These are phyloP conservation scores for Diarsia dahlii DNA, from an alignment of 2,888 invertebrate genomes.

Conservation along the genomic window DNA sequence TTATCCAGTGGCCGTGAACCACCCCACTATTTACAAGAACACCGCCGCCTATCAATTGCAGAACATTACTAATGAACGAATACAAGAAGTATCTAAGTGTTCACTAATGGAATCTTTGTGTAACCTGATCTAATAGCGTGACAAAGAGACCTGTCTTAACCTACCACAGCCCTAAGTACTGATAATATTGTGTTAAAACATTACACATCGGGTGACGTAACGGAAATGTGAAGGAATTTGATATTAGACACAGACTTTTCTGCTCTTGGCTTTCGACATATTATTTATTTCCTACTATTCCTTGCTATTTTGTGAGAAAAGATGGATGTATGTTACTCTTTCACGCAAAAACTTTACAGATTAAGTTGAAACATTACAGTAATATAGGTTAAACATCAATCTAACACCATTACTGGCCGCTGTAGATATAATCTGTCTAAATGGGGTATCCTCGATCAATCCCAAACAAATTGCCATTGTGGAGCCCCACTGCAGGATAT, in stretches of 20 bases:
- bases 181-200: slow-evolving; percentile 9
- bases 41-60: slow-evolving; percentile 11
- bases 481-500: too few species aligned
- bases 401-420: too few species aligned
- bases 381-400: too few species aligned
- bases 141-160: slow-evolving; percentile 36
- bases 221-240: background rate
- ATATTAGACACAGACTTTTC: background rate
- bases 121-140: slow-evolving; percentile 31
- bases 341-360: too few species aligned
- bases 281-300: background rate
- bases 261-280: background rate
- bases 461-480: too few species aligned
- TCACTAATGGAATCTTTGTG: slow-evolving; percentile 60
- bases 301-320: background rate
- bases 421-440: too few species aligned
- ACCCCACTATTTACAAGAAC: background rate
- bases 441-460: too few species aligned
- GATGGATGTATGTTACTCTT: too few species aligned
- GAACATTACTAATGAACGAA: slow-evolving; percentile 30
- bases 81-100: slow-evolving; percentile 25
- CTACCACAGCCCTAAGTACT: slow-evolving; percentile 20
- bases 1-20: background rate
- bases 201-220: slow-evolving; percentile 3
- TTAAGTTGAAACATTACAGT: too few species aligned